Conservation (phyloP, 2,888 invertebrate genomes). For the Deilephila elpenor region DNA sequence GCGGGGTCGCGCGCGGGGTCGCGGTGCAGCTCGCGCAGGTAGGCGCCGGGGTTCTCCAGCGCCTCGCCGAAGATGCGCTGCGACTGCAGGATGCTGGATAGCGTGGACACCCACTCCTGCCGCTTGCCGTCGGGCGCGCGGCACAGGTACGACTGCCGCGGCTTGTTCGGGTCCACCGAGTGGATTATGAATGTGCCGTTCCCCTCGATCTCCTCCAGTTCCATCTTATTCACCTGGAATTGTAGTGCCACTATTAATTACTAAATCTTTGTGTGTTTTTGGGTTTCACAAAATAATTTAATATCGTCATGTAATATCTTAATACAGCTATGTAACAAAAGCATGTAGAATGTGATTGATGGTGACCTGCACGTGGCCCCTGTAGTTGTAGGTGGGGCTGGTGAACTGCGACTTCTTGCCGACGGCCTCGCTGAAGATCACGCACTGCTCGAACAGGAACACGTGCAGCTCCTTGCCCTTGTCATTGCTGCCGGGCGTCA, state of each 20-base stretch:
- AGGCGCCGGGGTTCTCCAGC: conserved; percentile 95
- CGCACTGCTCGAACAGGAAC: conserved; percentile 98
- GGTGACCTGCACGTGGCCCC: conserved; percentile 95
- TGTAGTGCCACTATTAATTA: background rate
- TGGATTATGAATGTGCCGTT: conserved; percentile 73
- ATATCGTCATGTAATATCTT: too few relatives aligned
- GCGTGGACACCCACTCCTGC: conserved; percentile 93
- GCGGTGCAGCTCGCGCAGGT: conserved; percentile 67
- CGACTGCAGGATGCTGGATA: conserved; percentile 94
- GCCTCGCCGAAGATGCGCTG: conserved; percentile 97
- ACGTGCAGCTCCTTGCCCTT: conserved; percentile 93
- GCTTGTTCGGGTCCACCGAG: conserved; percentile 92
- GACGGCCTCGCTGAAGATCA: conserved; percentile 97
- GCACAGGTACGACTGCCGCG: conserved; percentile 91
- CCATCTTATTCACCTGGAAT: conserved; percentile 97
- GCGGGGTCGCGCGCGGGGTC: conserved; percentile 63
- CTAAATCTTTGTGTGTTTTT: background rate
- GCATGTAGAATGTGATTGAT: too few relatives aligned
- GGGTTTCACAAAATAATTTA: too few relatives aligned
- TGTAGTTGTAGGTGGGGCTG: conserved; percentile 97
- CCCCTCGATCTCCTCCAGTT: conserved; percentile 86
- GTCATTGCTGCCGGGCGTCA: conserved; percentile 74
- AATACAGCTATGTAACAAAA: too few relatives aligned
- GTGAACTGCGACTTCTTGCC: conserved; percentile 96
- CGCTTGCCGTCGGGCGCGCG: conserved; percentile 90